A percentile compares a stretch with the other conserved stretches of the same genome.
phyloP scores from a whole-genome alignment of 2,797 vertebrate species.

The Anguilla anguilla region DNA sequence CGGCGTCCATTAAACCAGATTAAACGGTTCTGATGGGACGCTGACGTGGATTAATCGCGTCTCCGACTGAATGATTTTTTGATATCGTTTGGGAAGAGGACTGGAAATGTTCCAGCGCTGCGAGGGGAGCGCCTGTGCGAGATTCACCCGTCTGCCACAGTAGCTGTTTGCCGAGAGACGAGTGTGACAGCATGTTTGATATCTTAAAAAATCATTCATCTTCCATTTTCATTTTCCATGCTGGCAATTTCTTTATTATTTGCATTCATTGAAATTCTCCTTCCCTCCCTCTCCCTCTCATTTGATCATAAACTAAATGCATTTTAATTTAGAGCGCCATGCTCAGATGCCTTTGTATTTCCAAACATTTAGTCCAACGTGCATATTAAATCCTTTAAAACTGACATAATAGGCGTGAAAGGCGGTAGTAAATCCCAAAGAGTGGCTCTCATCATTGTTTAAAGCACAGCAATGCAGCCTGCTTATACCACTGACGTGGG shows the following conservation, averaged over 20 bases:
- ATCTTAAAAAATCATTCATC: constrained; percentile 6
- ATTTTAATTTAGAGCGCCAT: constrained; percentile 43
- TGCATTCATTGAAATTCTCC: constrained; percentile 9
- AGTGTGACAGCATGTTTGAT: constrained; percentile 6
- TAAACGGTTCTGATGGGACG: constrained; percentile 15
- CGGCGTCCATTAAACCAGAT: constrained; percentile 1
- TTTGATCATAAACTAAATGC: constrained; percentile 44
- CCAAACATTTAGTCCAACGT: constrained; percentile 28
- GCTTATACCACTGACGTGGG: neutral
- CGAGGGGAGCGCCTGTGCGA: neutral
- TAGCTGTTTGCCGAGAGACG: neutral
- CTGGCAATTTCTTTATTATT: constrained; percentile 4
- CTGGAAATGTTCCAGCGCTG: neutral
- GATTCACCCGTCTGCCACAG: constrained; percentile 3
- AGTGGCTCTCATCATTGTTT: constrained; percentile 8
- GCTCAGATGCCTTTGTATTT: constrained; percentile 40
- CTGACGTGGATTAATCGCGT: constrained; percentile 15
- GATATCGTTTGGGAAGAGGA: neutral
- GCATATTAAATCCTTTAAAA: constrained; percentile 30
- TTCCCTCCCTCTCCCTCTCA: constrained; percentile 35
- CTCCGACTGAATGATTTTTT: constrained; percentile 17
- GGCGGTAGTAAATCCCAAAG: neutral
- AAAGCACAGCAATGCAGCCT: neutral
- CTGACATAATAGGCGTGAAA: neutral
- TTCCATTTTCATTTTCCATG: neutral